Base-by-base conservation (phyloP, 2,797 vertebrate genomes). In the Etheostoma perlongum region DNA sequence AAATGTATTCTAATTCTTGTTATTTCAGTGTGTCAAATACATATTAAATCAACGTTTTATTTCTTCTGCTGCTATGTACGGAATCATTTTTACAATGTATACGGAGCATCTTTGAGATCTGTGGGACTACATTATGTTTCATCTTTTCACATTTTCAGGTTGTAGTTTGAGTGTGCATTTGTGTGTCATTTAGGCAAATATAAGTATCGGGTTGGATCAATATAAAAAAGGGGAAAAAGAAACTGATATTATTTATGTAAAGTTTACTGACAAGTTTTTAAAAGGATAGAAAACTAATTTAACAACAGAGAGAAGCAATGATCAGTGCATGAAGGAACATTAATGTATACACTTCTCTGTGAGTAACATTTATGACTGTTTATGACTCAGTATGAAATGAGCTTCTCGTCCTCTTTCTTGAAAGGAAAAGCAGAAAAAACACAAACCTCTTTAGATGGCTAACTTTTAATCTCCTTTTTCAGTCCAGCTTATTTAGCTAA, bases 401-500 rank as follows among this genome's bases (percentile, higher is more conserved):
- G 5, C 64, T 71, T 2, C 44, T 68, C 14, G 6, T 58, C 52
- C 16, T 67, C 61, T 53, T 53, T 68, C 42, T 51, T 75, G 46
- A 65, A 67, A 72, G 46, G 57, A 25, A 6, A 33, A 69, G 5
- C 14, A 36, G 10, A 76, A 46, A 60, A 40, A 72, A 54, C 40
- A 64, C 19, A 6, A 12, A n/a, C 18, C 21, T 70, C 23, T 1
- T 52, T 78, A 44, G 16, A 58, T 62, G 48, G 57, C 18, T 9
- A 76, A 71, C 46, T 70, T 74, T 42, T 62, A 64, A 72, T 54
- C 54, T 42, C 4, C 13, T 2, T 5, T 76, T 63, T 66, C 57
- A 68, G 10, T 74, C 81, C 27, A 46, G 0, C 15, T 68, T 46
- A 69, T 68, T 78, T 65, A 78, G 61, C 40, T 63, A 11, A 67